These are phyloP conservation scores for Phallusia fumigata DNA, from an alignment of 23 tunicate species.

Conservation along the genomic window DNA sequence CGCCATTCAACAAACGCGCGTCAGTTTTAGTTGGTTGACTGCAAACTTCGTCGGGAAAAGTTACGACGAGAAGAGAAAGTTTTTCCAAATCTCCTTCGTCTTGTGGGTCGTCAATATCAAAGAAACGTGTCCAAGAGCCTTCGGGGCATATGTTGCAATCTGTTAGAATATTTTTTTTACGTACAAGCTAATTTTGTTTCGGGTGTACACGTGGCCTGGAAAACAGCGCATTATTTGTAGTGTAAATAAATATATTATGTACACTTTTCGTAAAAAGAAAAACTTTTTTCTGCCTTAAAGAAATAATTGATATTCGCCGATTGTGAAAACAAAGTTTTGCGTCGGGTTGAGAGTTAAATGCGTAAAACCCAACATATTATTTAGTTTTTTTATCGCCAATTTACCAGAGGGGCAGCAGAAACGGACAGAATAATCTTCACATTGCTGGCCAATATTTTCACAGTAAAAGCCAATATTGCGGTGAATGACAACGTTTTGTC, in stretches of 20 bases:
- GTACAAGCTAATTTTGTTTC: too few species aligned
- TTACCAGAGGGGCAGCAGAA: background rate
- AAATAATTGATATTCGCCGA: too few species aligned
- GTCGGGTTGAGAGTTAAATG: too few species aligned
- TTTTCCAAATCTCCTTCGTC: background rate
- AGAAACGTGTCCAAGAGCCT: background rate
- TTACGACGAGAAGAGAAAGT: background rate
- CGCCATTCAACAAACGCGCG: conserved; percentile 7
- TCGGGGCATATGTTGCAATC: conserved; percentile 1
- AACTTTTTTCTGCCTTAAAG: too few species aligned
- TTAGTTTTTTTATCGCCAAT: too few species aligned
- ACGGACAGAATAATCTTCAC: conserved; percentile 7
- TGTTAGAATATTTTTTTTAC: background rate
- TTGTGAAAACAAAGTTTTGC: too few species aligned
- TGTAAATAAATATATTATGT: too few species aligned
- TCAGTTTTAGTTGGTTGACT: background rate
- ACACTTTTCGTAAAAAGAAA: background rate
- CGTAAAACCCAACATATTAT: background rate
- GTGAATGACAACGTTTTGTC: background rate
- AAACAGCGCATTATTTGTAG: too few species aligned
- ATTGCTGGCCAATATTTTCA: background rate
- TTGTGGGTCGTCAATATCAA: background rate
- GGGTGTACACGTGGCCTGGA: too few species aligned
- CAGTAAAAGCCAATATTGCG: background rate
- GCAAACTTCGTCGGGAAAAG: background rate